Evolutionary conservation across 2,797 vertebrate genomes (phyloP), one percentile per base, ranked within the genome.

Genomic region (Esox lucius): DNA sequence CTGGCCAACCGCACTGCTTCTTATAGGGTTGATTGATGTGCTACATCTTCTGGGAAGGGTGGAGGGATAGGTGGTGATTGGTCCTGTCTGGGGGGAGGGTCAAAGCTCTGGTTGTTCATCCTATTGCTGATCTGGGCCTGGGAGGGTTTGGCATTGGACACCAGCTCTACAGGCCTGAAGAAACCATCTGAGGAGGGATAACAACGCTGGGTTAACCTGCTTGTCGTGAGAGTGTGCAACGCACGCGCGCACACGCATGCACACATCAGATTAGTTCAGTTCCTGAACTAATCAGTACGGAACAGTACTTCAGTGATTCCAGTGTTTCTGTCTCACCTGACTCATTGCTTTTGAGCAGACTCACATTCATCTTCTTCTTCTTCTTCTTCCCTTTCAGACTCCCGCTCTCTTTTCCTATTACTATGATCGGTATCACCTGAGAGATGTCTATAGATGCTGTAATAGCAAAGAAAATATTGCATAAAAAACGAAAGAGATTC

Each of bases 331-430:
- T 93, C 5, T 85, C 86, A 61, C 56, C 56, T 61, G 4, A 61
- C 11, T 61, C 4, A 24, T 24, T 9, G 56, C 24, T 61, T 61
- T 35, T 90, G 26, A 87, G 81, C 0, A 94, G 94, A 24, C 93
- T 95, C 0, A 39, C 71, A 0, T 87, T 1, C 28, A 31, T 42
- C 39, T 3, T 46, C 12, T 46, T 46, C 42, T 46, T 46, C 42
- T 8, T 93, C 5, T 85, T 87, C 16, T 87, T 87, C 81, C 84
- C 87, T 72, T 91, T 92, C 62, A 95, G 75, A 6, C 90, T 83
- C n/a, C 87, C 90, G 19, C 96, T 96, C 4, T 95, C 96, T 76
- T 94, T 96, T 28, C 88, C 93, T 0, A 78, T 80, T 13, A 90
- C 80, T 85, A 92, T 93, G 78, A 91, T 92, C n/a, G 95, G 93